These are phyloP conservation scores for Echinops telfairi DNA, from an alignment of 2,113 vertebrate genomes.

Conservation along the genomic window DNA sequence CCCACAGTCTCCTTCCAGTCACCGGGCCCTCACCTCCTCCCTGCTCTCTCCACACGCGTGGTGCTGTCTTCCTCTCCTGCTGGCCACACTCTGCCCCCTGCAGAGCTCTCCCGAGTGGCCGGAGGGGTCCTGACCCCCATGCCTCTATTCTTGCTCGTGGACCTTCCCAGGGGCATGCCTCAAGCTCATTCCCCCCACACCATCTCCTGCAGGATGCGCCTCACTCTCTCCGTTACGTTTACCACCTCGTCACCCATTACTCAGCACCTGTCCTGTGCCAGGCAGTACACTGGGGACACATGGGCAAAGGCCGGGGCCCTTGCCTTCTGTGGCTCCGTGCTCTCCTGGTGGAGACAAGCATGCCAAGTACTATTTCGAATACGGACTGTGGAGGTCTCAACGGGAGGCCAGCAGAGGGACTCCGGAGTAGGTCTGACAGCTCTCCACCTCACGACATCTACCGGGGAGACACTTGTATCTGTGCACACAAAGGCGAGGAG, in stretches of 20 bases:
- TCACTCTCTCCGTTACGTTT: not conserved
- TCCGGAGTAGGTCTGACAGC: not conserved
- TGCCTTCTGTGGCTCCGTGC: not conserved
- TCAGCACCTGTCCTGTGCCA: not conserved
- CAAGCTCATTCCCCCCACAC: not conserved
- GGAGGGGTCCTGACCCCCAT: not conserved
- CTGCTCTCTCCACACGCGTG: accelerated
- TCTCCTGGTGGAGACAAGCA: not conserved
- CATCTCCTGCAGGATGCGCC: not conserved
- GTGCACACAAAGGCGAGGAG: not conserved
- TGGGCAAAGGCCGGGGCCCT: not conserved
- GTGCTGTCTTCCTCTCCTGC: not conserved
- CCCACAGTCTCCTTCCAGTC: not conserved
- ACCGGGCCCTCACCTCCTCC: not conserved
- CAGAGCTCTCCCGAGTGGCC: no score
- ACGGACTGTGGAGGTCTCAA: not conserved
- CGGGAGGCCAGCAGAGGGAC: not conserved
- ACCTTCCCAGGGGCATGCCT: not conserved
- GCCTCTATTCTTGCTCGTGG: not conserved
- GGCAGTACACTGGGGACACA: not conserved
- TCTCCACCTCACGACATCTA: not conserved
- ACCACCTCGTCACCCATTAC: not conserved
- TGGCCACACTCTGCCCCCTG: not conserved
- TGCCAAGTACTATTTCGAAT: not conserved
- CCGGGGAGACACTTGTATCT: not conserved